phyloP scores from a whole-genome alignment of 2,888 invertebrate species.

The Metalampra italica region DNA sequence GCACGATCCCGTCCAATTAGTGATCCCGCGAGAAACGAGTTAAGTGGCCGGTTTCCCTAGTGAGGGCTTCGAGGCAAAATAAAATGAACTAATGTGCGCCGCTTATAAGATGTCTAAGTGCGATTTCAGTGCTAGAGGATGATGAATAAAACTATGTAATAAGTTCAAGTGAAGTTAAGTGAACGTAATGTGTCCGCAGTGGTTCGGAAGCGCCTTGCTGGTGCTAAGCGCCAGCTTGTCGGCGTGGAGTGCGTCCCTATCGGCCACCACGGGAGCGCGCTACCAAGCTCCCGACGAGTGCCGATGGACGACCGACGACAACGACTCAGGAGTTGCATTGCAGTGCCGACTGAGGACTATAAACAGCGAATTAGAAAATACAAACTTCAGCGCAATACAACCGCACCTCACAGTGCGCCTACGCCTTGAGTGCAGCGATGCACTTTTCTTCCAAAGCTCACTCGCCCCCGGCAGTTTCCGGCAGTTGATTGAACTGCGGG shows the following conservation, averaged over 20 bases:
- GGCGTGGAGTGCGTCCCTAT: constrained; percentile 67
- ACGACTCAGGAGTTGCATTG: constrained; percentile 83
- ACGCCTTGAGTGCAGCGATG: constrained; percentile 88
- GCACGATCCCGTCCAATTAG: constrained; percentile 74
- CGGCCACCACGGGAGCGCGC: constrained; percentile 76
- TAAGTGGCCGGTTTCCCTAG: constrained; percentile 72
- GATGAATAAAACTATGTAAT: constrained; percentile 66
- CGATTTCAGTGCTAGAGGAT: constrained; percentile 56
- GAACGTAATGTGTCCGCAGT: constrained; percentile 61
- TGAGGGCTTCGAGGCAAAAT: constrained; percentile 50
- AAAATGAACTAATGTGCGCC: constrained; percentile 56
- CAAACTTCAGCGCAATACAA: constrained; percentile 90
- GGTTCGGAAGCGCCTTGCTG: constrained; percentile 58
- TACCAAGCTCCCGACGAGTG: constrained; percentile 91
- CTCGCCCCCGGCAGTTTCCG: constrained; percentile 87
- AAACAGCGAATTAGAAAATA: constrained; percentile 89
- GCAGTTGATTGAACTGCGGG: constrained; percentile 85
- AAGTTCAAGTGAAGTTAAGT: constrained; percentile 54
- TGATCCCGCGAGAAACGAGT: constrained; percentile 74
- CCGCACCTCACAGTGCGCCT: constrained; percentile 88
- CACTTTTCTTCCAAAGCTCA: constrained; percentile 88
- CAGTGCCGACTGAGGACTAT: constrained; percentile 87
- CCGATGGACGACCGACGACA: constrained; percentile 85
- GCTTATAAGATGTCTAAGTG: constrained; percentile 53
- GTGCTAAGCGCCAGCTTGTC: constrained; percentile 62